Conservation (phyloP, 1,140 invertebrate species). For the Choristoneura fumiferana region DNA sequence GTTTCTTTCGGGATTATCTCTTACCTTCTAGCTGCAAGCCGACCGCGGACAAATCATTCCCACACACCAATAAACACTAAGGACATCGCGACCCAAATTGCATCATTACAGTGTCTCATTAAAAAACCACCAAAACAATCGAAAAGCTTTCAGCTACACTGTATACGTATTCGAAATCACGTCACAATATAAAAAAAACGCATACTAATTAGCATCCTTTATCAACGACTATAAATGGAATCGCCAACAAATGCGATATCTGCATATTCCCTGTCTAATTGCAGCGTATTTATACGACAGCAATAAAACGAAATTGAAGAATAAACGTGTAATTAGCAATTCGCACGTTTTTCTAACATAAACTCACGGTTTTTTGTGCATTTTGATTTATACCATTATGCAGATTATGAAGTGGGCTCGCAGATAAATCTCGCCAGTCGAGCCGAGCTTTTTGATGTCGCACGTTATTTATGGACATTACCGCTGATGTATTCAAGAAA, state of each 20-base stretch:
- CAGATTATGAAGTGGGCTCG: conserved; percentile 38
- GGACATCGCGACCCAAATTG: no score
- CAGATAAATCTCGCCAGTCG: conserved; percentile 44
- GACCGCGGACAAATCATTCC: background rate
- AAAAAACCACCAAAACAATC: conserved; percentile 10
- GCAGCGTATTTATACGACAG: conserved; percentile 37
- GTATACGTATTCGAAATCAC: conserved; percentile 19
- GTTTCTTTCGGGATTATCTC: background rate
- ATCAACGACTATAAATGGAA: conserved; percentile 38
- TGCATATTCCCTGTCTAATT: conserved; percentile 54
- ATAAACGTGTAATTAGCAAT: conserved; percentile 49
- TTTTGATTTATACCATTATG: conserved; percentile 51
- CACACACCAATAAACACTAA: no score
- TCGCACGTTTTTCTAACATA: conserved; percentile 37
- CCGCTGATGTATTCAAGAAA: conserved; percentile 46
- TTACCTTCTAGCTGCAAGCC: background rate
- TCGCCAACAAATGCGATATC: conserved; percentile 33
- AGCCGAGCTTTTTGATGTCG: conserved; percentile 45
- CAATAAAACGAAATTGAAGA: conserved; percentile 47
- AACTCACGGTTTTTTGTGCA: conserved; percentile 31
- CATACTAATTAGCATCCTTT: conserved; percentile 49
- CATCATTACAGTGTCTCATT: background rate
- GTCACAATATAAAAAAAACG: conserved; percentile 34
- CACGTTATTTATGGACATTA: conserved; percentile 51
- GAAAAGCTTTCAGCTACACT: conserved; percentile 19